phyloP scores from a whole-genome alignment of 2,888 invertebrate genomes.

The Byasa hedistus region DNA sequence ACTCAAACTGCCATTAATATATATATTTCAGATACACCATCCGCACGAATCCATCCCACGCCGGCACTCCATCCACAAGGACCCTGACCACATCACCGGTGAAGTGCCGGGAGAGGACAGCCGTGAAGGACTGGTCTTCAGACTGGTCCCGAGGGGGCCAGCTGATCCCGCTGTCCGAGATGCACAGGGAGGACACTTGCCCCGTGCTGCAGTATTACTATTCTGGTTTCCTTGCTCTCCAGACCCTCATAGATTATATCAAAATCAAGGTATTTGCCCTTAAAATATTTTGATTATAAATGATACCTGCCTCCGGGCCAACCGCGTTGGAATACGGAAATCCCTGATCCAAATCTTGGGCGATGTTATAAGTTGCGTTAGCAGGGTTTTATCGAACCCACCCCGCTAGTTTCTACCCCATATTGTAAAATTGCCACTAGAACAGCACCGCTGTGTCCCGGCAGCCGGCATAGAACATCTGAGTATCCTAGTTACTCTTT shows the following conservation, averaged over 20 bases:
- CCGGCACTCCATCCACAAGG: constrained; percentile 83
- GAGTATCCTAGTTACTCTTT: too few relatives aligned
- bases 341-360: too few relatives aligned
- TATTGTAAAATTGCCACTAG: too few relatives aligned
- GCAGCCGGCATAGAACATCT: too few relatives aligned
- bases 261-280: constrained; percentile 82
- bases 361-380: too few relatives aligned
- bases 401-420: too few relatives aligned
- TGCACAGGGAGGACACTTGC: constrained; percentile 85
- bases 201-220: constrained; percentile 88
- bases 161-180: constrained; percentile 74
- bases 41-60: constrained; percentile 84
- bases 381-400: too few relatives aligned
- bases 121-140: constrained; percentile 79
- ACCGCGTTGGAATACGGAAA: too few relatives aligned
- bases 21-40: constrained; percentile 82
- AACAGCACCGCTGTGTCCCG: too few relatives aligned
- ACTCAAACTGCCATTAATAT: too few relatives aligned
- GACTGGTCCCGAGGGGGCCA: constrained; percentile 78
- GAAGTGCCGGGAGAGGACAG: constrained; percentile 83
- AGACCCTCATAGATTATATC: constrained; percentile 85
- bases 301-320: too few relatives aligned
- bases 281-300: too few relatives aligned
- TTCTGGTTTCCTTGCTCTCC: constrained; percentile 87
- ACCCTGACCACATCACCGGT: constrained; percentile 83